These are phyloP conservation scores for Panthera tigris DNA, from an alignment of 2,113 vertebrate species.

Conservation along the genomic window DNA sequence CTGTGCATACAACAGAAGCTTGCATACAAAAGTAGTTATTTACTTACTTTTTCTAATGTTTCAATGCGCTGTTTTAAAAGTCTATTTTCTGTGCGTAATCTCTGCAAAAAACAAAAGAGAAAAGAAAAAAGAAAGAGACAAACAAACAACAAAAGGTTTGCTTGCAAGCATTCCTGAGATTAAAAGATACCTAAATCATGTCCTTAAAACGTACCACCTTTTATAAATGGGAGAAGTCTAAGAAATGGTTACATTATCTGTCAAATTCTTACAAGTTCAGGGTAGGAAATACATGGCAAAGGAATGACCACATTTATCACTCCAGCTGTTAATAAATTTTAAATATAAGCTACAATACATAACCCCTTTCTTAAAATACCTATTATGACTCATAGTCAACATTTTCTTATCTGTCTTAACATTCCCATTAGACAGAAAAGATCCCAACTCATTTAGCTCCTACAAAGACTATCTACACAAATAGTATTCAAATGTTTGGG, in stretches of 20 bases:
- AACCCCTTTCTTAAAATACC: neutral
- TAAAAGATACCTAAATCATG: neutral
- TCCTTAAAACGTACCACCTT: neutral
- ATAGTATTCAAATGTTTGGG: neutral
- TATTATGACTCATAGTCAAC: neutral
- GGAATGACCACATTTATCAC: neutral
- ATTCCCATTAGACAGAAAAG: neutral
- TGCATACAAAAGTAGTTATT: neutral
- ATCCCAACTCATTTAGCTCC: conserved; percentile 25
- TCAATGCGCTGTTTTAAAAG: conserved; percentile 98
- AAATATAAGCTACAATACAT: neutral
- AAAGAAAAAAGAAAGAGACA: neutral
- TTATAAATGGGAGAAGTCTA: conserved; percentile 24
- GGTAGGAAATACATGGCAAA: conserved; percentile 10
- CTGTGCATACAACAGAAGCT: conserved; percentile 25
- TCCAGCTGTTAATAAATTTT: neutral
- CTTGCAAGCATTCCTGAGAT: conserved; percentile 47
- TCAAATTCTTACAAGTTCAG: neutral
- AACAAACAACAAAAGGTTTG: conserved; percentile 2
- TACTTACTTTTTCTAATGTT: conserved; percentile 98
- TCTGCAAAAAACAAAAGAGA: conserved; percentile 85
- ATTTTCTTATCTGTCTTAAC: neutral
- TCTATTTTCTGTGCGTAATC: conserved; percentile 96
- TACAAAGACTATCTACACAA: neutral
- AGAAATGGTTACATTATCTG: conserved; percentile 31